Conservation (phyloP, 1,140 invertebrate genomes). For the Ips nitidus region DNA sequence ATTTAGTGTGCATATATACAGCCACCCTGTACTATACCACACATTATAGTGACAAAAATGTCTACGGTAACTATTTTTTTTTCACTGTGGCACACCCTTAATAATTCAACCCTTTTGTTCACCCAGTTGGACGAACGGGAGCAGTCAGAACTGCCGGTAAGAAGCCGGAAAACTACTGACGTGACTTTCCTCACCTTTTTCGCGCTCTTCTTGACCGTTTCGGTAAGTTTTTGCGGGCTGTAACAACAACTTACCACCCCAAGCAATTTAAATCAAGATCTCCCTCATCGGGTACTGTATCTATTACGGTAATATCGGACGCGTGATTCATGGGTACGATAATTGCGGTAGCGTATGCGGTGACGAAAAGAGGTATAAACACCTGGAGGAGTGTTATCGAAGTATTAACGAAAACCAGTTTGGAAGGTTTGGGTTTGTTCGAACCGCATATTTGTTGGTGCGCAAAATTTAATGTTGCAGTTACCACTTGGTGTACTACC, state of each 20-base stretch:
- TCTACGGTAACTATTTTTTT: no score
- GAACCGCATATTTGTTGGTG: not conserved
- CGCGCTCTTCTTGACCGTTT: constrained; percentile 54
- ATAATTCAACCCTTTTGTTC: no score
- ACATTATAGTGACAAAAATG: no score
- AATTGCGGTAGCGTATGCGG: constrained; percentile 71
- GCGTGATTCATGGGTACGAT: constrained; percentile 68
- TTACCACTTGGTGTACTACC: constrained; percentile 34
- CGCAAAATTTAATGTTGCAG: constrained; percentile 17
- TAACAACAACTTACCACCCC: constrained; percentile 3
- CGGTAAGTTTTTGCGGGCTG: constrained; percentile 56
- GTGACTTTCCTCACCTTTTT: constrained; percentile 59
- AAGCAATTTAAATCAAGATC: constrained; percentile 48
- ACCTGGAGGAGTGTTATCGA: constrained; percentile 51
- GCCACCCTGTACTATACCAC: no score
- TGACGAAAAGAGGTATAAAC: constrained; percentile 43
- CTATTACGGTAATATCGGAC: constrained; percentile 59
- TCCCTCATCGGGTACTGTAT: constrained; percentile 56
- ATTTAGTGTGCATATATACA: no score
- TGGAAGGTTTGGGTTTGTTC: constrained; percentile 11
- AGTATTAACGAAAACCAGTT: constrained; percentile 32
- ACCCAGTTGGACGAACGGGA: no score
- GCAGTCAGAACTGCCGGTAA: not conserved
- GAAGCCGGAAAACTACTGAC: constrained; percentile 61
- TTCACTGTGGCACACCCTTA: no score